Percentiles rank a stretch among this genome's conserved stretches.
These are phyloP conservation scores for Ardeotis arabs DNA, from an alignment of 2,113 vertebrate species.

Conservation along the genomic window DNA sequence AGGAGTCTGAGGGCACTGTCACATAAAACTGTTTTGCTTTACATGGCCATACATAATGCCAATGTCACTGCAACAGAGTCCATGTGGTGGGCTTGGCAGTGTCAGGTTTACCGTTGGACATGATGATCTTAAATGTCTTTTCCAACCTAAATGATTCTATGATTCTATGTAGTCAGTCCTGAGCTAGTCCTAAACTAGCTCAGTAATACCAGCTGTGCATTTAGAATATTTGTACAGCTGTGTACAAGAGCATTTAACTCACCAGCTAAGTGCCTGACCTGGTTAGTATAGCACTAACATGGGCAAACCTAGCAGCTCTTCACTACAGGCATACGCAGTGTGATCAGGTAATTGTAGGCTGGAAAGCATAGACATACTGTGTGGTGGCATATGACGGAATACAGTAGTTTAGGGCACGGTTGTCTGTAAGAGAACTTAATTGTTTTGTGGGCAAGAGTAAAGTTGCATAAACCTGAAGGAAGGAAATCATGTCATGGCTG, in stretches of 20 bases:
- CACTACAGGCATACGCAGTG: neutral
- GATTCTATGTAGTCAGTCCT: neutral
- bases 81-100: neutral
- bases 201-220: neutral
- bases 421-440: neutral
- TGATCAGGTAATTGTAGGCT: neutral
- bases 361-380: neutral
- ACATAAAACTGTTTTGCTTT: neutral
- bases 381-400: neutral
- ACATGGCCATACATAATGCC: neutral
- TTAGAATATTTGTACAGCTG: no score
- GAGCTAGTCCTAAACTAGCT: neutral
- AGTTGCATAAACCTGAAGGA: neutral
- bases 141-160: neutral
- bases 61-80: neutral
- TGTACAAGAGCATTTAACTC: neutral
- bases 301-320: neutral
- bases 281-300: neutral
- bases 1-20: neutral
- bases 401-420: accelerated
- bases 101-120: neutral
- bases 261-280: neutral
- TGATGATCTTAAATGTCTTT: neutral
- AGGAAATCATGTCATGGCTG: accelerated
- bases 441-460: neutral